Percentiles rank a stretch among this genome's conserved stretches.
phyloP scores from a whole-genome alignment of 2,113 vertebrate species.

The Gavia stellata region DNA sequence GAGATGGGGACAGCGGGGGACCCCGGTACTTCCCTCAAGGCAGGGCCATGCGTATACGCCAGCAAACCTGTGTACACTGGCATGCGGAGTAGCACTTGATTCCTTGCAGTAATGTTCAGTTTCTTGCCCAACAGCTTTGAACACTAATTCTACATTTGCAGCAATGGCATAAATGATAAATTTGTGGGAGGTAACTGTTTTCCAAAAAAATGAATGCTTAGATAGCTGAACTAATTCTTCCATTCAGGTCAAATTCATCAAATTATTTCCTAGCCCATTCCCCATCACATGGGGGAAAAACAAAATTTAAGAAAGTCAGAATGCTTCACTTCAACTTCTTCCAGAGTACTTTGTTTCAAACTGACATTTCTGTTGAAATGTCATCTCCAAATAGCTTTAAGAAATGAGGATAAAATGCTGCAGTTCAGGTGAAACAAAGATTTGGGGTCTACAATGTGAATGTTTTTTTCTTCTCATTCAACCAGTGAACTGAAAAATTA shows the following conservation, averaged over 20 bases:
- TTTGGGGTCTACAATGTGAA: not conserved
- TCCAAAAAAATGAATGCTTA: not conserved
- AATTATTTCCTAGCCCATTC: not conserved
- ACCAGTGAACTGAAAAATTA: slow-evolving; percentile 23
- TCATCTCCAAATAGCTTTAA: not conserved
- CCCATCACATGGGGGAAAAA: not conserved
- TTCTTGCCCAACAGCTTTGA: not conserved
- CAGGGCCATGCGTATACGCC: not conserved
- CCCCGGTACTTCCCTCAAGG: not conserved
- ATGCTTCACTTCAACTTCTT: not conserved
- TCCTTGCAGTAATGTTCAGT: not conserved
- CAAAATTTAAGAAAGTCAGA: not conserved
- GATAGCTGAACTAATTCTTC: not conserved
- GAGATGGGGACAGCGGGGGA: rapidly evolving
- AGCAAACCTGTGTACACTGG: rapidly evolving
- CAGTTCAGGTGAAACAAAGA: not conserved
- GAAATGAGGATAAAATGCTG: not conserved
- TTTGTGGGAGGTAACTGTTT: not conserved
- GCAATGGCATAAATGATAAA: not conserved
- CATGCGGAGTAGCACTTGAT: not conserved
- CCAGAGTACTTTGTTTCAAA: not conserved
- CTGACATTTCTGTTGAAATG: not conserved
- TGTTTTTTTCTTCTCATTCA: not conserved
- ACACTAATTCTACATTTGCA: not conserved
- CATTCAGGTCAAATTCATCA: not conserved